A percentile compares a stretch with the other conserved stretches of the same genome.
These are phyloP conservation scores for Catharus bicknelli DNA, from an alignment of 2,113 vertebrate genomes.

Conservation along the genomic window DNA sequence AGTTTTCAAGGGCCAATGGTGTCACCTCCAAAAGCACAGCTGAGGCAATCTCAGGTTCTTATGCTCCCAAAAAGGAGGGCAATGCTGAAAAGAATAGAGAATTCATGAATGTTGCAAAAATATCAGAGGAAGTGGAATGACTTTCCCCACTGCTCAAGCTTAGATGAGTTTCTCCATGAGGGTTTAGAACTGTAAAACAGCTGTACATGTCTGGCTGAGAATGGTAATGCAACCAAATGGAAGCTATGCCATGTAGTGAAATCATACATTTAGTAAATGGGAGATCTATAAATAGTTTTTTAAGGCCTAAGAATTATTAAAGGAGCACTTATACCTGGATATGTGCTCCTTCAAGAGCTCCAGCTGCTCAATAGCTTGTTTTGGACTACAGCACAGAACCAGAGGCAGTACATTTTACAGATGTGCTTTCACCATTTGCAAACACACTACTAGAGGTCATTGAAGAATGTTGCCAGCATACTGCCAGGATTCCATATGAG, in stretches of 20 bases:
- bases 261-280: neutral
- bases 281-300: neutral
- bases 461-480: neutral
- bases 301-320: neutral
- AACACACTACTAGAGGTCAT: neutral
- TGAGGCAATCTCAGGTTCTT: neutral
- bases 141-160: neutral
- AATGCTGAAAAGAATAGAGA: neutral
- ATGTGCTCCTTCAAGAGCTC: neutral
- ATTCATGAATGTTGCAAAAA: neutral
- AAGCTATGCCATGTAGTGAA: neutral
- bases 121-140: neutral
- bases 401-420: neutral
- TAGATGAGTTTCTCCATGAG: neutral
- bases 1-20: neutral
- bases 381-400: neutral
- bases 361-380: conserved; percentile 16
- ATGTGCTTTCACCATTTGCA: neutral
- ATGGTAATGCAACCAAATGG: neutral
- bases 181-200: neutral
- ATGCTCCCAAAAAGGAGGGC: neutral
- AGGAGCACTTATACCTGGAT: neutral
- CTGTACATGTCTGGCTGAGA: neutral
- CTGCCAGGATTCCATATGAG: neutral
- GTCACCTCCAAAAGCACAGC: neutral